phyloP scores from a whole-genome alignment of 1,140 invertebrate species.

The Aphis gossypii region DNA sequence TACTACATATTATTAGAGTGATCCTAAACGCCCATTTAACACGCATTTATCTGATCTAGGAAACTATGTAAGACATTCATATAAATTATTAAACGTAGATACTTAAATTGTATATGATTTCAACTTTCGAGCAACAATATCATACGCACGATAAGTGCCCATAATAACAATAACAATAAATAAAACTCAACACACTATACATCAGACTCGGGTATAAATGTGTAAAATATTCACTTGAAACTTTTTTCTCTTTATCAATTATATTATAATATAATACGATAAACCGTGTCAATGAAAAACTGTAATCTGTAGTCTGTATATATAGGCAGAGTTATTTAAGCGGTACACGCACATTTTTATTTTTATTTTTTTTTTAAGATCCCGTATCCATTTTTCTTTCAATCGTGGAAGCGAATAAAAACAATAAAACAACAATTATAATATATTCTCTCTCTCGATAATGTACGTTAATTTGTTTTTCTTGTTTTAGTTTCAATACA shows the following conservation, averaged over 20 bases:
- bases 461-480: conserved; percentile 50
- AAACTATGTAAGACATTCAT: neutral
- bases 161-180: conserved; percentile 2
- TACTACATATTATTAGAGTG: neutral
- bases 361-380: neutral
- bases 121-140: neutral
- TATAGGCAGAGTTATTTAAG: neutral
- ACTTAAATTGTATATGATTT: neutral
- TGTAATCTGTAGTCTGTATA: neutral
- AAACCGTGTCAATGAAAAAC: neutral
- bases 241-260: neutral
- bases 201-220: neutral
- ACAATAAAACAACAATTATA: neutral
- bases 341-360: neutral
- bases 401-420: neutral
- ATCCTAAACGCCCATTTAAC: neutral
- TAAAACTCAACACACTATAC: conserved; percentile 10
- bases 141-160: neutral
- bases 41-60: neutral
- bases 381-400: neutral
- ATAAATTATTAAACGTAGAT: neutral
- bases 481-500: conserved; percentile 1
- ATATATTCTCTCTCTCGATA: neutral
- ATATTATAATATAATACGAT: neutral
- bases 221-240: neutral